Evolutionary conservation across 2,797 vertebrate species (phyloP), one percentile per base, ranked within the genome.

Genomic region (Lophius americanus): DNA sequence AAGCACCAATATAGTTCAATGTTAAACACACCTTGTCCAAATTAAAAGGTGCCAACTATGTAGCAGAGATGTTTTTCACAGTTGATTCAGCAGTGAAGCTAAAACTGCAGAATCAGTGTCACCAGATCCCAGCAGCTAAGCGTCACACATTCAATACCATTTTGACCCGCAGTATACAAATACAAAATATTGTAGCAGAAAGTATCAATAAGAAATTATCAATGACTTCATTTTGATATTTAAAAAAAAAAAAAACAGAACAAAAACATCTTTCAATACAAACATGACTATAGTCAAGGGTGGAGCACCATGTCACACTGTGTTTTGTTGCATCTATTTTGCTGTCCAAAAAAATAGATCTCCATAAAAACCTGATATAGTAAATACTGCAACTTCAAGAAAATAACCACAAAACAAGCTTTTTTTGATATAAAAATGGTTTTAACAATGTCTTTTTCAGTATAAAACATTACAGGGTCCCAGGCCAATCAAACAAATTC

Each of bases 401-500:
- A 89, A 91, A 92, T 85, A 88, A 91, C 81, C 89, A 92, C 89
- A 91, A 91, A 84, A 88, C 85, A 90, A 76, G 55, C 66, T 77
- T 56, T 78, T 95, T 95, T 94, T 93, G 96, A 95, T 96, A 94
- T 11, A 93, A 96, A 98, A 95, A 95, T 87, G 89, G 91, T 96
- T 96, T 96, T 97, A 96, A 96, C 94, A 93, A 89, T 92, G 95
- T 93, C 89, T 92, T 94, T 95, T 93, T 94, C 88, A 94, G 94
- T 98, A 98, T 96, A 98, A 99, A 99, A 99, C 93, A 93, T 78
- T 91, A 94, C 89, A 94, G 91, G 94, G 92, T 88, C 85, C 87
- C 88, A 89, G 92, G 94, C 94, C 95, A 95, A 96, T 96, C 93
- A 94, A 94, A 94, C 92, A 95, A 92, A 93, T 95, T 92, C 91